Base-by-base conservation (phyloP, 2,888 invertebrate species). In the Latrodectus elegans region DNA sequence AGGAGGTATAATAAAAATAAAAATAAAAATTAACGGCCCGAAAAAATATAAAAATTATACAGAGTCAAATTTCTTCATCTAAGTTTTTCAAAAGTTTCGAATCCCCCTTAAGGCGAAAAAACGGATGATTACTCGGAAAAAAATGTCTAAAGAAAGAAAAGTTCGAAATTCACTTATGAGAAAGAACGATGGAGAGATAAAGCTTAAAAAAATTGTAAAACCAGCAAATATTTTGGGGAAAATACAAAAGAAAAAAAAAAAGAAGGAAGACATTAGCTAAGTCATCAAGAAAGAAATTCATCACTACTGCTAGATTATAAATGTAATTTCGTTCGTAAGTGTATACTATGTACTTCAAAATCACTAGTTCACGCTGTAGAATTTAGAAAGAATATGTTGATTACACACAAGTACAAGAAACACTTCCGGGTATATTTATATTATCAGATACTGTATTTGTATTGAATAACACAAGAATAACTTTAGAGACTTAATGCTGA, bases 131-230 rank as follows among this genome's bases (percentile, higher is more conserved):
- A 15, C 60, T 11, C 14, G 4, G 14, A 15, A 22, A 71, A 67
- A 81, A 49, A 52, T 4, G 67, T 26, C 74, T 52, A 55, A 60
- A n/a, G 17, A 8, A 67, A 67, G 17, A 51, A 81, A 70, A 81
- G 81, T 81, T 81, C 73, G 60, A 81, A 81, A 74, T 81, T 81
- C 81, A 74, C 52, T 81, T 81, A 74, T 73, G 74, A 73, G 51
- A 49, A 9, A 15, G 73, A 77, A 73, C 73, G 73, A 38, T 53
- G 53, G 67, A 26, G 72, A n/a, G 26, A 4, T 6, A 14, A 38
- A 15, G 12, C 55, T 60, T 60, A 60, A 6, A 60, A n/a, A 60
- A 60, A 60, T 14, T 15, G 38, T 72, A 70, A 70, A 80, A 4
- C 38, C 76, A 15, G 65, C 15, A 67, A 77, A 68, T 67, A 68